Conservation (phyloP, 2,113 vertebrate genomes). For the Chloropsis cyanopogon region DNA sequence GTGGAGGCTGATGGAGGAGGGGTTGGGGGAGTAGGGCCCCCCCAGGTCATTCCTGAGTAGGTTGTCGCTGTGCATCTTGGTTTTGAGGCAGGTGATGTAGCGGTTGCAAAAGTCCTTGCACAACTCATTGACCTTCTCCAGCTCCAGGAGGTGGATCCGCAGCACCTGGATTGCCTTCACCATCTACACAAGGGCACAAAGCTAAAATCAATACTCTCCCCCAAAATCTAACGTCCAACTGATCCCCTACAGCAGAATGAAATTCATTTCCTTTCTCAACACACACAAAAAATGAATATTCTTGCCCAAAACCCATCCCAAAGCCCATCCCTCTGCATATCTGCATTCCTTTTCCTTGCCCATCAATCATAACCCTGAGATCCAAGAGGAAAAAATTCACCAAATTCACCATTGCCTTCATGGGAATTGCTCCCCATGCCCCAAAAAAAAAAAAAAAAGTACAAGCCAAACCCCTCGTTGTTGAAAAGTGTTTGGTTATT, state of each 20-base stretch:
- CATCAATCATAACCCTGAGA: neutral
- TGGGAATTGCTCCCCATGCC: neutral
- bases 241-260: neutral
- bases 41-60: conserved; percentile 96
- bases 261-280: neutral
- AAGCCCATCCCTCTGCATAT: neutral
- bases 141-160: conserved; percentile 94
- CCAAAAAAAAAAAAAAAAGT: neutral
- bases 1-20: conserved; percentile 90
- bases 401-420: neutral
- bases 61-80: conserved; percentile 99
- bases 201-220: neutral
- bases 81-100: conserved; percentile 99
- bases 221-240: neutral
- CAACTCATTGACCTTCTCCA: conserved; percentile 98
- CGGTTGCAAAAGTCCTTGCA: conserved; percentile 99
- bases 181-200: conserved; percentile 74
- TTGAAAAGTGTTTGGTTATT: neutral
- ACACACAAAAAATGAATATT: no score
- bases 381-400: neutral
- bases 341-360: neutral
- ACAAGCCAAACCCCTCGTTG: neutral
- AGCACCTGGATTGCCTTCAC: conserved; percentile 98
- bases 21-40: conserved; percentile 92
- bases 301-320: neutral